phyloP scores from a whole-genome alignment of 2,888 invertebrate species.

The Hypercompe scribonia region DNA sequence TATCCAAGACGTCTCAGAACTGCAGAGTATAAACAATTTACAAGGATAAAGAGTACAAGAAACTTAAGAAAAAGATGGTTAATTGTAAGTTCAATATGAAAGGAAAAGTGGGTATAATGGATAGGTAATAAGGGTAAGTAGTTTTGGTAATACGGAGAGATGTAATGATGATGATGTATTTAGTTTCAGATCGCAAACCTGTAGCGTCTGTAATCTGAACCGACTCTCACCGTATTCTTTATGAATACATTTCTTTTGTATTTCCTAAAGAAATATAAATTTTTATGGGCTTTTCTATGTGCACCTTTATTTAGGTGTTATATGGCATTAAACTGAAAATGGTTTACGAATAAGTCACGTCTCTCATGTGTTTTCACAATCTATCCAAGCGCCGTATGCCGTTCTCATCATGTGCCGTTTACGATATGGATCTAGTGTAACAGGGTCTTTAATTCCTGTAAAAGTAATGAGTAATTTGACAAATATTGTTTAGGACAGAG shows the following conservation, averaged over 20 bases:
- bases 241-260: not conserved
- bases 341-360: constrained; percentile 6
- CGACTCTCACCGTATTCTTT: not conserved
- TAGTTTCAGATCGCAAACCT: no score
- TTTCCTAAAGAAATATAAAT: not conserved
- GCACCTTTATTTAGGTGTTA: not conserved
- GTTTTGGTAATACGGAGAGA: no score
- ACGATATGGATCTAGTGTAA: constrained; percentile 6
- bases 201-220: no score
- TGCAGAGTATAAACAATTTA: no score
- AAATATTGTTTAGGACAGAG: not conserved
- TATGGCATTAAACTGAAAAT: not conserved
- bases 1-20: no score
- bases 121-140: no score
- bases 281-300: not conserved
- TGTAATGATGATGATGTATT: no score
- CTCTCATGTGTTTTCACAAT: constrained; percentile 1
- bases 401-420: constrained; percentile 1
- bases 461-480: constrained; percentile 3
- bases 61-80: no score
- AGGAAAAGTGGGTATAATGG: no score
- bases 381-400: not conserved
- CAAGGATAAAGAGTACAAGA: no score
- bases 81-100: no score
- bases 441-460: not conserved